phyloP scores from a whole-genome alignment of 2,113 vertebrate species.

The Ophthalmolycus amberensis region DNA sequence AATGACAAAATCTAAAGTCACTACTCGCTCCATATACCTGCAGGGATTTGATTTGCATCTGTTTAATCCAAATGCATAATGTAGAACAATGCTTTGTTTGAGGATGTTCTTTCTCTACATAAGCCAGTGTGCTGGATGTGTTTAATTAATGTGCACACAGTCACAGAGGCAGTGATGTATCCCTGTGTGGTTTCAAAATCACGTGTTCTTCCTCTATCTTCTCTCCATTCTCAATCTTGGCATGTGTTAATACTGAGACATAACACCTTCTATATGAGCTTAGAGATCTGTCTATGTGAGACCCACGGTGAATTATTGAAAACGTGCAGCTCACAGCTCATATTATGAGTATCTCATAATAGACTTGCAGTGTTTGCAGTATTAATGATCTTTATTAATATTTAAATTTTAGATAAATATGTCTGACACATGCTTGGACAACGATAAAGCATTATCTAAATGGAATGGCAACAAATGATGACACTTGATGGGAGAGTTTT shows the following conservation, averaged over 20 bases:
- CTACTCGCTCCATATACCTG: not conserved
- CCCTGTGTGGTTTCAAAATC: conserved; percentile 41
- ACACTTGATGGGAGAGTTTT: not conserved
- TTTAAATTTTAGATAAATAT: not conserved
- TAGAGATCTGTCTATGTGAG: conserved; percentile 20
- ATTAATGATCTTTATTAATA: conserved; percentile 2
- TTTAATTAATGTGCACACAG: conserved; percentile 21
- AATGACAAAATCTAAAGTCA: not conserved
- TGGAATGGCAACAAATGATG: not conserved
- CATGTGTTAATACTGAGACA: conserved; percentile 47
- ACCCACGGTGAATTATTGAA: not conserved
- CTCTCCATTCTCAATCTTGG: conserved; percentile 49
- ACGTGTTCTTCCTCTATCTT: conserved; percentile 11
- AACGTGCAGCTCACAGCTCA: conserved; percentile 9
- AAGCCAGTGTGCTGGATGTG: not conserved
- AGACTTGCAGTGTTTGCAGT: not conserved
- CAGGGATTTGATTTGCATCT: conserved; percentile 5
- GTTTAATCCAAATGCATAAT: not conserved
- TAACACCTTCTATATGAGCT: conserved; percentile 55
- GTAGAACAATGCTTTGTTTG: conserved; percentile 23
- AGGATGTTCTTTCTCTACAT: not conserved
- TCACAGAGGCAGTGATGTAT: conserved; percentile 22
- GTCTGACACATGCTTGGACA: not conserved
- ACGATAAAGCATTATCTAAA: conserved; percentile 1
- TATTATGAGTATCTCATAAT: conserved; percentile 3